phyloP scores from a whole-genome alignment of 2,888 invertebrate species.

The Drosophila falleni region DNA sequence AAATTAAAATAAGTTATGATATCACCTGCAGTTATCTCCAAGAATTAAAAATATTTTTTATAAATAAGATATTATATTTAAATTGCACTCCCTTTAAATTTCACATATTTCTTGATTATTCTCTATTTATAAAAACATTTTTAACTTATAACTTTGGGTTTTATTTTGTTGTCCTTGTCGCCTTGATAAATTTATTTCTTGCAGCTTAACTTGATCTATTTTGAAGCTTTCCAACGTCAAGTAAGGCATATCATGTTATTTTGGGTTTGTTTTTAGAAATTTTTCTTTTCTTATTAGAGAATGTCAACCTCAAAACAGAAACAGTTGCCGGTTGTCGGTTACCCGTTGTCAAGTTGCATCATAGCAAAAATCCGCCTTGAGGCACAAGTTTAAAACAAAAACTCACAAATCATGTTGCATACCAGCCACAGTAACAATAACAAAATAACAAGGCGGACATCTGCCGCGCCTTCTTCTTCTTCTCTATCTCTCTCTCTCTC shows the following conservation, averaged over 20 bases:
- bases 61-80: too few relatives aligned
- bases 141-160: not conserved
- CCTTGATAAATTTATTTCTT: not conserved
- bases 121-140: not conserved
- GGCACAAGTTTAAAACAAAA: slow-evolving; percentile 62
- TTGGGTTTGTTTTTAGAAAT: slow-evolving; percentile 33
- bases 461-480: slow-evolving; percentile 21
- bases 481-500: too few relatives aligned
- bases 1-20: not conserved
- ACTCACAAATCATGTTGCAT: slow-evolving; percentile 67
- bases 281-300: slow-evolving; percentile 55
- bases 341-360: slow-evolving; percentile 40
- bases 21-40: not conserved
- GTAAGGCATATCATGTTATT: slow-evolving; percentile 28
- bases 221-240: slow-evolving; percentile 9
- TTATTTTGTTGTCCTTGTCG: not conserved
- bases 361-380: slow-evolving; percentile 52
- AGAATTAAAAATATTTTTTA: too few relatives aligned
- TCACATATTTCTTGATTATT: too few relatives aligned
- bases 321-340: slow-evolving; percentile 29
- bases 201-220: slow-evolving; percentile 20
- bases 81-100: too few relatives aligned
- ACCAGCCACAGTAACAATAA: slow-evolving; percentile 27
- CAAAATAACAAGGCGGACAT: slow-evolving; percentile 46
- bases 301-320: slow-evolving; percentile 52